Percentiles rank a stretch among this genome's conserved stretches.
Conservation (phyloP, 2,113 vertebrate genomes). For the Brachirus orientalis region DNA sequence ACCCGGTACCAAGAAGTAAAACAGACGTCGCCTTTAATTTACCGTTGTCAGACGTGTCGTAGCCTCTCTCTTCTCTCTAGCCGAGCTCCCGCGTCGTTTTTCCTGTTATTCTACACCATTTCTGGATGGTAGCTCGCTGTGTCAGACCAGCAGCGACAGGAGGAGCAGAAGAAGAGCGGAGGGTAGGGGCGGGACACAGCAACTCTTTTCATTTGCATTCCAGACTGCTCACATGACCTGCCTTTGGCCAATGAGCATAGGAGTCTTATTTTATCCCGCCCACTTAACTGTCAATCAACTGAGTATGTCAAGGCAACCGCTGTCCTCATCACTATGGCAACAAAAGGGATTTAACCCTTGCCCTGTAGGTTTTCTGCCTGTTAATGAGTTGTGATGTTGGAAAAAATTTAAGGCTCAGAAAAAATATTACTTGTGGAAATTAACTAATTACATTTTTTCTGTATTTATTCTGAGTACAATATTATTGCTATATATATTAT, state of each 20-base stretch:
- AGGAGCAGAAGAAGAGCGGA: constrained; percentile 5
- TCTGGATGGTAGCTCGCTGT: constrained; percentile 62
- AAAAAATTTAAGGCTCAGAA: too few species aligned
- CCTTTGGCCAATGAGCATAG: constrained; percentile 60
- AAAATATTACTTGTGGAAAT: too few species aligned
- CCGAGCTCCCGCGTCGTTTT: constrained; percentile 36
- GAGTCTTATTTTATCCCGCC: constrained; percentile 21
- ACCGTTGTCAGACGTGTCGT: constrained; percentile 63
- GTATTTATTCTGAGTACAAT: too few species aligned
- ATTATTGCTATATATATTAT: too few species aligned
- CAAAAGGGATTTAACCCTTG: constrained; percentile 63
- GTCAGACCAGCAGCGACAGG: constrained; percentile 4
- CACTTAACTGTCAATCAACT: constrained; percentile 18
- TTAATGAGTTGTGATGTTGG: too few species aligned
- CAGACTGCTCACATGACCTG: constrained; percentile 70
- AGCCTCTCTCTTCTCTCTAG: constrained; percentile 38
- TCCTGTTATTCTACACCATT: constrained; percentile 74
- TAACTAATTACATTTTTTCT: too few species aligned
- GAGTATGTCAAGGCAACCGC: constrained; percentile 76
- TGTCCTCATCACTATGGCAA: constrained; percentile 78
- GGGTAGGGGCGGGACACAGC: constrained; percentile 28
- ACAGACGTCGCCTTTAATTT: constrained; percentile 23
- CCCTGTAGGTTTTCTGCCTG: too few species aligned
- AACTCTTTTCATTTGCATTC: constrained; percentile 79
- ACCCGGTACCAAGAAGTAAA: not conserved